These are phyloP conservation scores for Vidua macroura DNA, from an alignment of 2,113 vertebrate genomes.

Conservation along the genomic window DNA sequence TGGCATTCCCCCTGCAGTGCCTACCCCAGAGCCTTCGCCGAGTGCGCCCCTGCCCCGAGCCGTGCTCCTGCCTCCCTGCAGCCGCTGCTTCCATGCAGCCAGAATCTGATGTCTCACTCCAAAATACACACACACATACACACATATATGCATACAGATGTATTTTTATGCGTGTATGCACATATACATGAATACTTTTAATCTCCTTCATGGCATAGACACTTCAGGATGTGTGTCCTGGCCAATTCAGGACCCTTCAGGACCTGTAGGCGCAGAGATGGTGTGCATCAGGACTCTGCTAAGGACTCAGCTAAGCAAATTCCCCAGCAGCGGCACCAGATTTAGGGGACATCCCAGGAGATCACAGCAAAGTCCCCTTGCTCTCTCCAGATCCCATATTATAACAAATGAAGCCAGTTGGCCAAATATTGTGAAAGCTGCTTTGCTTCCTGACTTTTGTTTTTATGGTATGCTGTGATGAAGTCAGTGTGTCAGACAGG, in stretches of 20 bases:
- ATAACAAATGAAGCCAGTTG: neutral
- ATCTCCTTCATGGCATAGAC: neutral
- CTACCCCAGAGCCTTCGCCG: neutral
- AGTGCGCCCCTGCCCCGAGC: too few relatives aligned
- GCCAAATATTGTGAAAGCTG: neutral
- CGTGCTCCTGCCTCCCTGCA: neutral
- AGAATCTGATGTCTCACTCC: neutral
- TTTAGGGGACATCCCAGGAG: neutral
- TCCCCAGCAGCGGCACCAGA: neutral
- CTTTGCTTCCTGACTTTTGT: neutral
- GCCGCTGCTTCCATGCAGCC: neutral
- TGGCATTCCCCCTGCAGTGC: accelerated
- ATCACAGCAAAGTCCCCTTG: neutral
- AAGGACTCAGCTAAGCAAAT: neutral
- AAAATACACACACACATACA: neutral
- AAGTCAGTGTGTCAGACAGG: neutral
- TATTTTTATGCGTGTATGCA: neutral
- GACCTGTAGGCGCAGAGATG: neutral
- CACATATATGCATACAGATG: accelerated
- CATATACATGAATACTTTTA: accelerated
- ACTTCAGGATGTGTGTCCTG: neutral
- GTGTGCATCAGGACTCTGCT: accelerated
- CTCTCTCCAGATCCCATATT: neutral
- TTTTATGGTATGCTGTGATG: neutral
- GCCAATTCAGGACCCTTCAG: neutral